Evolutionary conservation across 2,888 invertebrate genomes (phyloP).

Genomic region (Tipula confusa): DNA sequence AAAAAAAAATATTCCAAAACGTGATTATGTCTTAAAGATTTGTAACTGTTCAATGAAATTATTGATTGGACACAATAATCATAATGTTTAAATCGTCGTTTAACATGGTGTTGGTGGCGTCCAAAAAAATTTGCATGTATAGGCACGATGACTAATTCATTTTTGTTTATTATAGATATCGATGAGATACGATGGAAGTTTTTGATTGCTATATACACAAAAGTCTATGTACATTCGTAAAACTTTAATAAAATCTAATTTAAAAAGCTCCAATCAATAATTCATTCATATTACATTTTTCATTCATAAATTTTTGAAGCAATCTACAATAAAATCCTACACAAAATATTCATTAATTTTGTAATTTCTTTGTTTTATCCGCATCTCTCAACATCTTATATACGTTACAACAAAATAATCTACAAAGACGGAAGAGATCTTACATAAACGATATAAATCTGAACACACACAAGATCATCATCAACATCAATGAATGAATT

Average conservation of each 20-base stretch:
- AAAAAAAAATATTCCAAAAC: not conserved
- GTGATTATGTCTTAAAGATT: not conserved
- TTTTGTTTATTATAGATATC: too few relatives aligned
- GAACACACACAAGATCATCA: too few relatives aligned
- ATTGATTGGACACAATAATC: not conserved
- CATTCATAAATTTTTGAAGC: not conserved
- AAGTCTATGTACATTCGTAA: not conserved
- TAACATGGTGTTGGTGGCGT: not conserved
- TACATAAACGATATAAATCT: not conserved
- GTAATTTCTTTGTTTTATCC: not conserved
- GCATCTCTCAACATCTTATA: not conserved
- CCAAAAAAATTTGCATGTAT: not conserved
- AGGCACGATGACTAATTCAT: too few relatives aligned
- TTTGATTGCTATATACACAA: not conserved
- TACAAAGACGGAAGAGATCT: not conserved
- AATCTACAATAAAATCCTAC: slow-evolving; percentile 5
- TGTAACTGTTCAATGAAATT: not conserved
- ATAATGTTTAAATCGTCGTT: not conserved
- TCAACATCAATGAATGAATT: not conserved
- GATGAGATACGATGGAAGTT: too few relatives aligned
- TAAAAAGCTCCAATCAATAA: not conserved
- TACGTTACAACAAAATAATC: not conserved
- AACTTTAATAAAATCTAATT: not conserved
- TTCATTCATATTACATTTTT: not conserved
- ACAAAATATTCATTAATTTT: not conserved